Evolutionary conservation across 2,888 invertebrate genomes (phyloP).

Genomic region (Lepidocyrtoides sp.): DNA sequence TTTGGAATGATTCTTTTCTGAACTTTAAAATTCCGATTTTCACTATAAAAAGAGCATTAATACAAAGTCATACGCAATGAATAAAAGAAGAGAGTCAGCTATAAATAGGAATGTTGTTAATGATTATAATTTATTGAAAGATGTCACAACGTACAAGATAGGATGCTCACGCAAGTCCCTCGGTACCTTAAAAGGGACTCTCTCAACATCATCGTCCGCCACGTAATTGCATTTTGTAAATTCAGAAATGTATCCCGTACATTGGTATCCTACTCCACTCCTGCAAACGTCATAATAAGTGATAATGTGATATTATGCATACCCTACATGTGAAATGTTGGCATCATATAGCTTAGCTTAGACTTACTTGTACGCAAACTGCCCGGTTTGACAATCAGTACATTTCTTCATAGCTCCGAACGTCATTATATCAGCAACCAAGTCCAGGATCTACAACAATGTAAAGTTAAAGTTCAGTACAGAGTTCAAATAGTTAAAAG

Average conservation of each 20-base stretch:
- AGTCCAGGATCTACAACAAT: constrained; percentile 92
- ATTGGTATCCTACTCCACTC: constrained; percentile 93
- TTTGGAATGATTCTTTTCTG: constrained; percentile 80
- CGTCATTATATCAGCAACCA: constrained; percentile 93
- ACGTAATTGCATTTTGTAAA: constrained; percentile 95
- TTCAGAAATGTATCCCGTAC: constrained; percentile 93
- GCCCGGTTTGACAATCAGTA: constrained; percentile 92
- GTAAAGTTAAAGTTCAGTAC: no score
- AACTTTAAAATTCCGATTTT: constrained; percentile 86
- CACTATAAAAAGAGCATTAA: no score
- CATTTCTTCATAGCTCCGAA: constrained; percentile 95
- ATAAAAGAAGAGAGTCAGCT: no score
- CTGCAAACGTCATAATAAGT: no score
- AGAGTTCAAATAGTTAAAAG: no score
- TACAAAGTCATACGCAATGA: no score
- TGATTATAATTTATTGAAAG: no score
- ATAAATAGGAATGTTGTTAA: no score
- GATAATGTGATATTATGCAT: no score
- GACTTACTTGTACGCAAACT: constrained; percentile 88
- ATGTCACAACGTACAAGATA: constrained; percentile 88
- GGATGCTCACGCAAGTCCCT: constrained; percentile 88
- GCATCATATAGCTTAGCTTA: background rate
- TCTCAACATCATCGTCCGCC: constrained; percentile 90
- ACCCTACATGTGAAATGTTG: background rate
- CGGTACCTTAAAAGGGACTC: constrained; percentile 91